Percentiles rank a stretch among this genome's conserved stretches.
These are phyloP conservation scores for Bombus ignitus DNA, from an alignment of 1,140 invertebrate species.

Conservation along the genomic window DNA sequence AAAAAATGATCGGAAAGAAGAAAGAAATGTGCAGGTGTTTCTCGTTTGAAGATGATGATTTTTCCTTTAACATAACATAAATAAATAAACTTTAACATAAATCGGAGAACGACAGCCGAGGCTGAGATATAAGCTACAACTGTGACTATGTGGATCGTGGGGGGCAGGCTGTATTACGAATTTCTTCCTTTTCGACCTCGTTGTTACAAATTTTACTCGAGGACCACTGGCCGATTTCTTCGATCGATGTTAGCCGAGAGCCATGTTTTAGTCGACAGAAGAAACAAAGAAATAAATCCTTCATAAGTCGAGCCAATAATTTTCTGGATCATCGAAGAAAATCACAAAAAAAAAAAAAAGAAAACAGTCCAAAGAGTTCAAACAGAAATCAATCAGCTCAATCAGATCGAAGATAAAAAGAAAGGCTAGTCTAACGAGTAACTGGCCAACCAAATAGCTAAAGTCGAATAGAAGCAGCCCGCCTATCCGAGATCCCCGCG, in stretches of 20 bases:
- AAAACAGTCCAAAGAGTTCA: slow-evolving; percentile 19
- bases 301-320: not conserved
- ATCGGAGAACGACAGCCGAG: slow-evolving; percentile 59
- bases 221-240: too few species aligned
- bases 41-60: slow-evolving; percentile 36
- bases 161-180: slow-evolving; percentile 77
- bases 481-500: slow-evolving; percentile 81
- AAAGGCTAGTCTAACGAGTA: not conserved
- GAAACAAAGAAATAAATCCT: not conserved
- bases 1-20: not conserved
- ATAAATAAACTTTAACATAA: slow-evolving; percentile 17
- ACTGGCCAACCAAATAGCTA: not conserved
- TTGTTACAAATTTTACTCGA: not conserved
- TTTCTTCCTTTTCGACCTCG: not conserved
- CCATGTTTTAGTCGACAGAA: not conserved
- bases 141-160: slow-evolving; percentile 83
- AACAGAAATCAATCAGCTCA: not conserved
- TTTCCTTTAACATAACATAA: slow-evolving; percentile 19
- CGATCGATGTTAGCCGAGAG: not conserved
- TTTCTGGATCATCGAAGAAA: not conserved
- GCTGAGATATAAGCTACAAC: slow-evolving; percentile 81
- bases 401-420: slow-evolving; percentile 11
- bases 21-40: slow-evolving; percentile 19
- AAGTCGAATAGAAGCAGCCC: slow-evolving; percentile 73
- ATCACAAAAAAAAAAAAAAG: not conserved